phyloP scores from a whole-genome alignment of 2,797 vertebrate genomes.

The Coracias cyanogaster region DNA sequence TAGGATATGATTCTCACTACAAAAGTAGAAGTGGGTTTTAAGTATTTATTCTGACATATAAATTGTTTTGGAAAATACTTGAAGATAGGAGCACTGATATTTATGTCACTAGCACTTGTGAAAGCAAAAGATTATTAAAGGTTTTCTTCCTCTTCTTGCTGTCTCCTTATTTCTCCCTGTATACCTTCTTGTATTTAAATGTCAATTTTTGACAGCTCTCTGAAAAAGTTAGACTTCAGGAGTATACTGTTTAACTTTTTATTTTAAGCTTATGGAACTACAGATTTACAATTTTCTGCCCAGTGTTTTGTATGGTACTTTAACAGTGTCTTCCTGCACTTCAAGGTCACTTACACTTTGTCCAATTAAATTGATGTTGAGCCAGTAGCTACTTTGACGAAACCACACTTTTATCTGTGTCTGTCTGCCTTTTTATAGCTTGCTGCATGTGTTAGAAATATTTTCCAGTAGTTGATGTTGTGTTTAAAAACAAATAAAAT shows the following conservation, averaged over 20 bases:
- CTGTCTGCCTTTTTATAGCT: not conserved
- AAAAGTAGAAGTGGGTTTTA: not conserved
- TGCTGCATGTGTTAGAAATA: not conserved
- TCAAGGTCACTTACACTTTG: not conserved
- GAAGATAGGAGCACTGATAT: not conserved
- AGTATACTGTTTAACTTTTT: not conserved
- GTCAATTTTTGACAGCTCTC: not conserved
- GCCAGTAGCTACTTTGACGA: not conserved
- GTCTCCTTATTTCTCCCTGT: not conserved
- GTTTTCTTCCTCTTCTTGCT: not conserved
- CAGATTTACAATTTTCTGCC: not conserved
- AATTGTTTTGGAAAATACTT: not conserved
- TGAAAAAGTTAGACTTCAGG: not conserved
- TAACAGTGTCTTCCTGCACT: not conserved
- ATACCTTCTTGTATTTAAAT: not conserved
- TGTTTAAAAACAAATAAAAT: not conserved
- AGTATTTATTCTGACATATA: not conserved
- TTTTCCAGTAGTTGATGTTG: not conserved
- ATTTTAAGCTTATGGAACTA: not conserved
- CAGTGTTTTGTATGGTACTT: not conserved
- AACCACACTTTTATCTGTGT: not conserved
- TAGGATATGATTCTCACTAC: not conserved
- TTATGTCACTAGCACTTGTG: not conserved
- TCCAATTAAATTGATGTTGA: not conserved
- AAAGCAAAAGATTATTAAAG: not conserved